Percentiles rank a stretch among this genome's conserved stretches.
Conservation (phyloP, 2,113 vertebrate genomes). For the Myotis yumanensis region DNA sequence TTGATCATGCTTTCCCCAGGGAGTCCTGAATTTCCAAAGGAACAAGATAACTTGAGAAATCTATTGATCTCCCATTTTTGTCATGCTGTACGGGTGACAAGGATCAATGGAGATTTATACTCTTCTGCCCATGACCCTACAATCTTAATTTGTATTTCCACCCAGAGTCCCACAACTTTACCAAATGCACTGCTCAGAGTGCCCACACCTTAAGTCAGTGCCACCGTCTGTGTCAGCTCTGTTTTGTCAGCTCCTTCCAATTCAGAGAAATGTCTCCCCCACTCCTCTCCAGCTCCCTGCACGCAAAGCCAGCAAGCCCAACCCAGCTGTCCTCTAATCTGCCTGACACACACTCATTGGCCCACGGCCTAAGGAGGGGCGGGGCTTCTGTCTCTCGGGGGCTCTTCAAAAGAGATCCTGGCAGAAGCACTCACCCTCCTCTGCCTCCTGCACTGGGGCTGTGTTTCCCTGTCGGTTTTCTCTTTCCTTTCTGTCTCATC, state of each 20-base stretch:
- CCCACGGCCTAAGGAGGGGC: slow-evolving; percentile 77
- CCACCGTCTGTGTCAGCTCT: neutral
- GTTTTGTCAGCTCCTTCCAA: neutral
- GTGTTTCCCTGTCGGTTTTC: neutral
- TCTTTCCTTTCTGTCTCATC: slow-evolving; percentile 6
- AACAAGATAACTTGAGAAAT: slow-evolving; percentile 24
- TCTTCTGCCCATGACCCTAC: neutral
- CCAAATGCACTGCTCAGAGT: neutral
- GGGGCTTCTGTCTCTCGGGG: slow-evolving; percentile 74
- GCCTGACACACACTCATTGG: slow-evolving; percentile 74
- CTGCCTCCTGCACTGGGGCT: neutral
- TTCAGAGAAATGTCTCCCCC: neutral
- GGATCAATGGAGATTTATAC: neutral
- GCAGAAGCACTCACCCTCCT: neutral
- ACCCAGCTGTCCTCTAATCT: slow-evolving; percentile 61
- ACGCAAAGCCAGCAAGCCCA: slow-evolving; percentile 49
- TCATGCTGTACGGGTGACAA: neutral
- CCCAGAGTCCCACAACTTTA: neutral
- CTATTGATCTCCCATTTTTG: neutral
- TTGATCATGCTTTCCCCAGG: neutral
- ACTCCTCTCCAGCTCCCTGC: slow-evolving; percentile 35
- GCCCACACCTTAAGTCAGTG: neutral
- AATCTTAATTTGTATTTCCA: neutral
- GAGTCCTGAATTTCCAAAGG: neutral
- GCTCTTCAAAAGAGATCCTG: slow-evolving; percentile 70